These are phyloP conservation scores for Cheumatopsyche charites DNA, from an alignment of 1,140 invertebrate genomes.

Conservation along the genomic window DNA sequence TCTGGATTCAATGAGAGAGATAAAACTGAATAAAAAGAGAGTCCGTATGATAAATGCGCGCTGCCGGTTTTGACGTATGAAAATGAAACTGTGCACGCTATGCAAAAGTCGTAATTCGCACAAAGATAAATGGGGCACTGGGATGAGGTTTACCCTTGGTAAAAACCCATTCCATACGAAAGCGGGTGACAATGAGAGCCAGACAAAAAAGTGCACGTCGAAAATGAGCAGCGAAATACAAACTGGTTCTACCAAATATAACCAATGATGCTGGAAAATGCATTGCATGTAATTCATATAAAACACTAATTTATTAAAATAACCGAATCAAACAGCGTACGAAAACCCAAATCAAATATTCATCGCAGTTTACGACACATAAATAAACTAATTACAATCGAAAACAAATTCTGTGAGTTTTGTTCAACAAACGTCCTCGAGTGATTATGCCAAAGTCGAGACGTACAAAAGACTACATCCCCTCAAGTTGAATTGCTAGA, in stretches of 20 bases:
- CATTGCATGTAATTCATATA: not conserved
- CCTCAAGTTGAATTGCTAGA: not conserved
- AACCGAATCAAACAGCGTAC: no score
- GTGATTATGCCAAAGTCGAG: not conserved
- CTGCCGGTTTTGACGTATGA: constrained; percentile 25
- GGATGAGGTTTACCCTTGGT: no score
- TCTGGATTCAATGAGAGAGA: not conserved
- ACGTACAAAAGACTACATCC: not conserved
- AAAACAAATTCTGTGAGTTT: no score
- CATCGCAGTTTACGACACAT: no score
- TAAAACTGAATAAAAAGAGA: not conserved
- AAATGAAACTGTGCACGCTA: constrained; percentile 21
- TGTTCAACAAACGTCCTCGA: not conserved
- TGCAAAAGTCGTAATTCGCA: constrained; percentile 25
- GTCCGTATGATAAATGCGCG: constrained; percentile 14
- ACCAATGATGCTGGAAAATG: not conserved
- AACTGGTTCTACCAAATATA: not conserved
- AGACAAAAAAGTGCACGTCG: not conserved
- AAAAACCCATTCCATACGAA: not conserved
- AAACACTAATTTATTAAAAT: no score
- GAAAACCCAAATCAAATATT: no score
- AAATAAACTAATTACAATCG: no score
- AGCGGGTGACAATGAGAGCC: constrained; percentile 1
- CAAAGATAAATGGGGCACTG: constrained; percentile 23
- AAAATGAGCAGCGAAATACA: constrained; percentile 13